Evolutionary conservation across 92 coral and sea anemone species (phyloP).

Genomic region (Zoanthus sociatus): DNA sequence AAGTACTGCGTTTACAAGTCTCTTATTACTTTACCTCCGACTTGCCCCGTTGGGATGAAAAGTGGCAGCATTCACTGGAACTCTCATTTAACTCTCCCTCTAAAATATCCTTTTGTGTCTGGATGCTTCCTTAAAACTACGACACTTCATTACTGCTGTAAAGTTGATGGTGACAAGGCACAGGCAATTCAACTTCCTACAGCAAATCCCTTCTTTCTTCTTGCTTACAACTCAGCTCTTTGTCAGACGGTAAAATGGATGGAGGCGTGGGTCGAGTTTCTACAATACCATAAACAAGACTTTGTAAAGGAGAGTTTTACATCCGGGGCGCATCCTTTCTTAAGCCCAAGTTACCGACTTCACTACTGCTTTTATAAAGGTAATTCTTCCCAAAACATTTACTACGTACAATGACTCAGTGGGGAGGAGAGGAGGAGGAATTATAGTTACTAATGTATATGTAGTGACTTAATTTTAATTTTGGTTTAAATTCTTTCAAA

Average conservation of each 20-base stretch:
- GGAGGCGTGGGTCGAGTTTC: constrained; percentile 35
- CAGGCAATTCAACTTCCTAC: constrained; percentile 16
- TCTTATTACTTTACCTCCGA: too few relatives aligned
- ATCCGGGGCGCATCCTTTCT: neutral
- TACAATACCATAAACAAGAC: constrained; percentile 5
- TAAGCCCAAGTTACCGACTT: neutral
- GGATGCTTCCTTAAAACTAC: neutral
- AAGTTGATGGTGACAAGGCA: constrained; percentile 23
- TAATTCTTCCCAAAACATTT: neutral
- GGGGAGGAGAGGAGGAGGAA: too few relatives aligned
- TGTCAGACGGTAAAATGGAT: constrained; percentile 39
- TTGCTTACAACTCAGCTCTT: constrained; percentile 31
- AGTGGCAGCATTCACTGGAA: constrained; percentile 4
- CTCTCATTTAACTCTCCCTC: too few relatives aligned
- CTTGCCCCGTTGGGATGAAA: constrained; percentile 9
- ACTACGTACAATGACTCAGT: too few relatives aligned
- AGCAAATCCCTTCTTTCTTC: constrained; percentile 3
- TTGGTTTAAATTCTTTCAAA: too few relatives aligned
- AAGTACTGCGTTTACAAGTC: constrained; percentile 14
- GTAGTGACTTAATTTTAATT: too few relatives aligned
- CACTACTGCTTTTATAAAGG: constrained; percentile 32
- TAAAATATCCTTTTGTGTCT: neutral
- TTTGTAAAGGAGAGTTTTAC: neutral
- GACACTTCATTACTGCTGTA: neutral
- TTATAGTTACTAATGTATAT: too few relatives aligned